These are phyloP conservation scores for Odontomachus brunneus DNA, from an alignment of 1,140 invertebrate genomes.

Conservation along the genomic window DNA sequence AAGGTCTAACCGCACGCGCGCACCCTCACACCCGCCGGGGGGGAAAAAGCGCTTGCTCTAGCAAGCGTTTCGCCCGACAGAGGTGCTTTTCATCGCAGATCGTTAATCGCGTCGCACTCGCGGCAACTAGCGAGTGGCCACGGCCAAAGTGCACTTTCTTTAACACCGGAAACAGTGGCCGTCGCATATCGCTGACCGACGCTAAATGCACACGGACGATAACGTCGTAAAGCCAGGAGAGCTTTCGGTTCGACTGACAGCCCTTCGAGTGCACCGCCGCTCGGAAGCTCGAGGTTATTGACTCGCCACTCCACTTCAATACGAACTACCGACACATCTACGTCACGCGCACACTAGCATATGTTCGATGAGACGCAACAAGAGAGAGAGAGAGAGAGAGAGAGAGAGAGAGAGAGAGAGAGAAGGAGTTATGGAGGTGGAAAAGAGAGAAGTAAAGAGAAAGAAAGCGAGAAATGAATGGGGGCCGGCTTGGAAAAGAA, in stretches of 20 bases:
- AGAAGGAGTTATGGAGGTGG: neutral
- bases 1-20: conserved; percentile 4
- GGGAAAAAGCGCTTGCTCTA: conserved; percentile 55
- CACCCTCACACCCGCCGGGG: too few relatives aligned
- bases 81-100: conserved; percentile 55
- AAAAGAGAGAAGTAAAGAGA: conserved; percentile 13
- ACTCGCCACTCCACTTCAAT: conserved; percentile 83
- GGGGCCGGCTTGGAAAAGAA: conserved; percentile 23
- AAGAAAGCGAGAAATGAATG: conserved; percentile 15
- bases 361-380: conserved; percentile 27
- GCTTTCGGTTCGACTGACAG: conserved; percentile 84
- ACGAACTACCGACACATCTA: conserved; percentile 72
- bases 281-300: conserved; percentile 84
- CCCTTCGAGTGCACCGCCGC: conserved; percentile 80
- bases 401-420: neutral
- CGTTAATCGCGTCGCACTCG: conserved; percentile 55
- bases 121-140: conserved; percentile 29
- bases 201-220: conserved; percentile 81
- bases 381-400: conserved; percentile 17
- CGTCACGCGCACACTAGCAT: conserved; percentile 46
- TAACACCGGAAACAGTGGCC: conserved; percentile 58
- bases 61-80: conserved; percentile 56
- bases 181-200: conserved; percentile 69
- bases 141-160: conserved; percentile 65
- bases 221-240: conserved; percentile 81